Base-by-base conservation (phyloP, 2,797 vertebrate species). In the Liparis tanakae region DNA sequence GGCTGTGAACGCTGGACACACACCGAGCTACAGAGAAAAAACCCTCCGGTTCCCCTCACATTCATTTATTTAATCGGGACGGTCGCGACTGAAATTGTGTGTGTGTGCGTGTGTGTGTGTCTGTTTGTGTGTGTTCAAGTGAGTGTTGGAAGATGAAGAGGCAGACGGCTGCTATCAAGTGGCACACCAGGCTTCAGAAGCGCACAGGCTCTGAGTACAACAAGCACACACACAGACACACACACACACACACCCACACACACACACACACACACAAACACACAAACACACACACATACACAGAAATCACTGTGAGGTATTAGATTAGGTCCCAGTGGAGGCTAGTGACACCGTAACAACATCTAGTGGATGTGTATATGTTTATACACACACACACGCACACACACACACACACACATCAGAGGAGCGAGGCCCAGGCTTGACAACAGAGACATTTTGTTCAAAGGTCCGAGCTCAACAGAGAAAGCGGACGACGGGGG, bases 341-440 rank as follows among this genome's bases (percentile, higher is more conserved):
- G 82, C 53, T 46, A 65, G 76, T 89, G 89, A 93, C 91, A 92
- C 87, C 63, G 70, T 87, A 90, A 88, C 88, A 90, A 84, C 87
- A 91, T 88, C 89, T 91, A 88, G 74, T 87, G 70, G 59, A 85
- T 73, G 81, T 79, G 78, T 78, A 80, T 30, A 30, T 30, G 9
- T 22, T 25, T 12, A 25, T 22, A 30, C 53, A 66, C 12, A 79
- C 73, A 53, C 20, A 25, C 51, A 30, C 53, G 64, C 12, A 79
- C 73, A 74, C 2, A 56, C 59, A 55, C 68, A 60, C 48, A 67
- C 54, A 56, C 34, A 37, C 20, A 63, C 80, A 89, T 85, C 74
- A 73, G 81, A 84, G 44, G 67, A 87, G 70, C 15, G 20, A 67
- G 62, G 76, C 72, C 46, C 79, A 78, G 74, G 82, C 81, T 88